Evolutionary conservation across 2,113 vertebrate genomes (phyloP).

Genomic region (Alethe castanea): DNA sequence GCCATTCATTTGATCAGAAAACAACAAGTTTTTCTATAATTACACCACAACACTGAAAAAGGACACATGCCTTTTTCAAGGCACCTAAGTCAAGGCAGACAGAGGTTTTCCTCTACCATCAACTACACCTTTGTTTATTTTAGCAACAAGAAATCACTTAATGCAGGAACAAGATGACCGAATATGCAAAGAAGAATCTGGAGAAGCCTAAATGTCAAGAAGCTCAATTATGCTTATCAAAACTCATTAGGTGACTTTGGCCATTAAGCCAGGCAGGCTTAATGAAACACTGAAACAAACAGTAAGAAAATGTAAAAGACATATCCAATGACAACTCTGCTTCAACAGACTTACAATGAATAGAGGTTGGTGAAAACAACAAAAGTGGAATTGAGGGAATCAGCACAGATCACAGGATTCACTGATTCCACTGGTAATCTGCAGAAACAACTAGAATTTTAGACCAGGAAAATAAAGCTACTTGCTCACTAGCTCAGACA

Average conservation of each 20-base stretch:
- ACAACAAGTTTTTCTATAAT: neutral
- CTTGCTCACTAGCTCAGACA: neutral
- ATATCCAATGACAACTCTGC: neutral
- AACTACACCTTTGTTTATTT: neutral
- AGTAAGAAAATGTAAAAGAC: neutral
- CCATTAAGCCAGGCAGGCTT: neutral
- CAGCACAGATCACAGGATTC: neutral
- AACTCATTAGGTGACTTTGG: neutral
- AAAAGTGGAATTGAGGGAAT: neutral
- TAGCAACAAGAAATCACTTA: neutral
- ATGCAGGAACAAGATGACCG: neutral
- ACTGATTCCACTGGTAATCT: neutral
- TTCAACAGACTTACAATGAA: neutral
- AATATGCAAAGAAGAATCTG: neutral
- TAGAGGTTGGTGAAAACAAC: neutral
- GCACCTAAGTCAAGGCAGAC: neutral
- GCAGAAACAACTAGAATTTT: neutral
- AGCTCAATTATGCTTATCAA: neutral
- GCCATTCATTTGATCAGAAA: neutral
- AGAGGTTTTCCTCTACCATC: neutral
- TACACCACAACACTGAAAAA: accelerated
- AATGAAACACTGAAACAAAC: neutral
- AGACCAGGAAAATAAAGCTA: neutral
- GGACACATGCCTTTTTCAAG: neutral
- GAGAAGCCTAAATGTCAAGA: neutral